Percentiles rank a stretch among this genome's conserved stretches.
Conservation (phyloP, 2,888 invertebrate genomes). For the Colletes collaris region DNA sequence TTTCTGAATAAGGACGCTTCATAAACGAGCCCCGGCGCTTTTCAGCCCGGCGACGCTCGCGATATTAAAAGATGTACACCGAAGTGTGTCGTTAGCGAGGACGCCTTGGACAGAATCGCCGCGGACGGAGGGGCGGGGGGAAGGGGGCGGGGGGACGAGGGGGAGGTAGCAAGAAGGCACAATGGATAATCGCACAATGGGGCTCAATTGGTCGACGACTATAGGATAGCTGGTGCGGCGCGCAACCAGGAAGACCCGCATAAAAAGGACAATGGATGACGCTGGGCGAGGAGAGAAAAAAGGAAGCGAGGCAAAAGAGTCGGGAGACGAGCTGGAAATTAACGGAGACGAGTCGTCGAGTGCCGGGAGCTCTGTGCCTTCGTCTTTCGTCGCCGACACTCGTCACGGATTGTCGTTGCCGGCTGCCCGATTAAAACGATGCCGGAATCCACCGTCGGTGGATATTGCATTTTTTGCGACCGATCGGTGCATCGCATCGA, state of each 20-base stretch:
- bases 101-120: slow-evolving; percentile 48
- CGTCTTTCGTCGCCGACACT: slow-evolving; percentile 32
- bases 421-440: slow-evolving; percentile 34
- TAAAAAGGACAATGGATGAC: slow-evolving; percentile 64
- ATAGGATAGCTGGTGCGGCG: slow-evolving; percentile 50
- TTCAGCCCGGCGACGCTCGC: not conserved
- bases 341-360: slow-evolving; percentile 40
- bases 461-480: slow-evolving; percentile 43
- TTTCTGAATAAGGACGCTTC: slow-evolving; percentile 23
- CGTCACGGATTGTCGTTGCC: slow-evolving; percentile 21
- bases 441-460: slow-evolving; percentile 29
- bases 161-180: slow-evolving; percentile 43
- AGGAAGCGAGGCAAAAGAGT: slow-evolving; percentile 25
- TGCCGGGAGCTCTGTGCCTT: slow-evolving; percentile 26
- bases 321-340: slow-evolving; percentile 44
- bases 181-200: slow-evolving; percentile 66
- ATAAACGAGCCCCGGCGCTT: slow-evolving; percentile 8
- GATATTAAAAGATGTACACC: slow-evolving; percentile 42
- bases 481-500: slow-evolving; percentile 25
- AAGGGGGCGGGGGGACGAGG: too few relatives aligned
- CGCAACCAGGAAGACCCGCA: slow-evolving; percentile 53
- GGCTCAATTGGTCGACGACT: slow-evolving; percentile 61
- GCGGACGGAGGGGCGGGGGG: slow-evolving; percentile 14
- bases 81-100: slow-evolving; percentile 46
- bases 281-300: slow-evolving; percentile 22